A percentile compares a stretch with the other conserved stretches of the same genome.
These are phyloP conservation scores for Phrynocephalus forsythii DNA, from an alignment of 2,797 vertebrate genomes.

Conservation along the genomic window DNA sequence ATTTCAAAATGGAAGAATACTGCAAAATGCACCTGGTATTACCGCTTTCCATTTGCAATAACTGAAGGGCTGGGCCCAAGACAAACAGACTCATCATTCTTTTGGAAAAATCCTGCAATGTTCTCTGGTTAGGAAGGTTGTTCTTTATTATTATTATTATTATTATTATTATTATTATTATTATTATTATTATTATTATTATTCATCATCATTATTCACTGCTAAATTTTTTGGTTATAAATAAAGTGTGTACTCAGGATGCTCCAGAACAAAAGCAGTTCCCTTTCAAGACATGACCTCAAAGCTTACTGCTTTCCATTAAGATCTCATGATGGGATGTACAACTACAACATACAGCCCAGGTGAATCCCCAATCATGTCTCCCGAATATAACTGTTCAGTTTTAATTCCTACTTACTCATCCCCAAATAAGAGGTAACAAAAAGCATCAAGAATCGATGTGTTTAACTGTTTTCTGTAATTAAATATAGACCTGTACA, in stretches of 20 bases:
- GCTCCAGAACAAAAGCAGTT: background rate
- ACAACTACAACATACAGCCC: background rate
- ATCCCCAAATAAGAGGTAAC: no score
- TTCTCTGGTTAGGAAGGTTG: background rate
- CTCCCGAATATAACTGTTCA: no score
- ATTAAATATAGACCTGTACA: background rate
- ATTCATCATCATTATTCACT: background rate
- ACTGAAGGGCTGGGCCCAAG: background rate
- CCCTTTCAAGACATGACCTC: background rate
- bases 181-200: no score
- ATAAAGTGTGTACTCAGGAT: background rate
- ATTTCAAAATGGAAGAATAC: background rate
- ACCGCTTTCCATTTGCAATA: background rate
- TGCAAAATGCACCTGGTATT: background rate
- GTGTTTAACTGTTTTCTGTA: background rate
- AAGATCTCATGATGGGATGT: background rate
- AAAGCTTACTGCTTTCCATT: background rate
- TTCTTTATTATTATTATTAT: no score
- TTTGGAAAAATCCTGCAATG: background rate
- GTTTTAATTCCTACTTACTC: background rate
- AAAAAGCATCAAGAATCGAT: background rate
- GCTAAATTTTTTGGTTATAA: background rate
- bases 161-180: no score
- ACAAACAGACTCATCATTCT: conserved; percentile 15
- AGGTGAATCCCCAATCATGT: background rate